Evolutionary conservation across 1,140 invertebrate genomes (phyloP).

Genomic region (Bemisia tabaci): DNA sequence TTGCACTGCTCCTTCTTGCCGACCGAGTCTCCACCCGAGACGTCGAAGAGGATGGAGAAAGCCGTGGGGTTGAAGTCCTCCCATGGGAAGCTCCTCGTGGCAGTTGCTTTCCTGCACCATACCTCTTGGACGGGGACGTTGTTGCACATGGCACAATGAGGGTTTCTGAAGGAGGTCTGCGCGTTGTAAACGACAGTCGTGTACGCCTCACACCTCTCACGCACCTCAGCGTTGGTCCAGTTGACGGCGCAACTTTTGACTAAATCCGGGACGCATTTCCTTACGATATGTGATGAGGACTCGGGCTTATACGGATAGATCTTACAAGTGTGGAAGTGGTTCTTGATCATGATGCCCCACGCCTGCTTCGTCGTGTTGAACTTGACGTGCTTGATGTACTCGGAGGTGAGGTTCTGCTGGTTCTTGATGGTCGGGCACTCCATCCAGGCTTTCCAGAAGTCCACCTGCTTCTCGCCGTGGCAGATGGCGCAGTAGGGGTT

Average conservation of each 20-base stretch:
- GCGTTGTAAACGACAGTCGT: slow-evolving; percentile 32
- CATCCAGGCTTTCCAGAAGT: slow-evolving; percentile 16
- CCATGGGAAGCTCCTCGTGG: slow-evolving; percentile 17
- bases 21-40: slow-evolving; percentile 26
- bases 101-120: slow-evolving; percentile 23
- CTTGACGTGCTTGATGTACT: slow-evolving; percentile 10
- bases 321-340: slow-evolving; percentile 17
- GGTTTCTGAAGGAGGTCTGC: slow-evolving; percentile 33
- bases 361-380: slow-evolving; percentile 9
- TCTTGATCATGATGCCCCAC: slow-evolving; percentile 17
- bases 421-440: slow-evolving; percentile 29
- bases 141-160: slow-evolving; percentile 43
- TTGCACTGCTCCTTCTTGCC: slow-evolving; percentile 28
- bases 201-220: slow-evolving; percentile 29
- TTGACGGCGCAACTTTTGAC: slow-evolving; percentile 27
- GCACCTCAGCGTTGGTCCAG: slow-evolving; percentile 28
- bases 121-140: slow-evolving; percentile 30
- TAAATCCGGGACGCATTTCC: slow-evolving; percentile 23
- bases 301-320: slow-evolving; percentile 24
- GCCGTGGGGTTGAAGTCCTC: slow-evolving; percentile 33
- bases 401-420: slow-evolving; percentile 12
- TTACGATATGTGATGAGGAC: slow-evolving; percentile 12
- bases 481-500: slow-evolving; percentile 43
- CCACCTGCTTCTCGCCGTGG: slow-evolving; percentile 29
- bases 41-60: slow-evolving; percentile 39